Evolutionary conservation across 2,797 vertebrate species (phyloP), one percentile per base, ranked within the genome.

Genomic region (Sebastes glaucus): DNA sequence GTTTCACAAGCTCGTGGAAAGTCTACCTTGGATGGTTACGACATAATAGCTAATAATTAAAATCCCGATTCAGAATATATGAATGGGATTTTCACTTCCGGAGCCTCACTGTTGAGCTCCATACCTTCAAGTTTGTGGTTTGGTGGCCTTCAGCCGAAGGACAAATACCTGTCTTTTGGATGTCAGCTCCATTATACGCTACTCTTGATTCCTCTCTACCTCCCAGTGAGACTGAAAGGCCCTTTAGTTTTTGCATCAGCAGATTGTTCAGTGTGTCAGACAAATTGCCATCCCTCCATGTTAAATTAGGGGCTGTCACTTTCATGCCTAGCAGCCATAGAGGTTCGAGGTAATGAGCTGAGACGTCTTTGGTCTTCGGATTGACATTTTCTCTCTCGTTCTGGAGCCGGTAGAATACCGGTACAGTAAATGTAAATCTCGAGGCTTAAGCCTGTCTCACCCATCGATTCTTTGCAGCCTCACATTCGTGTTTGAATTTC

Each of bases 221-320:
- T 85, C 89, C 85, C 81, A 71, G 89, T 57, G 88, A 86, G 90
- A 90, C 91, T 90, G 90, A 94, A 91, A 94, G 89, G 87, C 85
- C 88, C 92, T 94, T 94, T 90, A 87, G 81, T 90, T 89, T 94
- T 89, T 91, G 91, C 90, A 93, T 92, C 92, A 94, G 93, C 90
- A 88, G 89, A 93, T 92, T 93, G 89, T 90, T 93, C 87, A 69
- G 74, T 77, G 90, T 93, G 93, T 94, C 93, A 95, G 90, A 92
- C 88, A 92, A 94, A 94, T 94, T 94, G 92, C 91, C 85, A 85
- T 91, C 89, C 82, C 84, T 89, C 84, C 87, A 78, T 90, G 85
- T 93, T 93, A 92, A 94, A 94, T 94, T 93, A 94, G 81, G 70
- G 86, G 81, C 88, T 95, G 94, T 94, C 94, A 94, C 88, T 93